Base-by-base conservation (phyloP, 2,113 vertebrate genomes). In the Vanacampus margaritifer region DNA sequence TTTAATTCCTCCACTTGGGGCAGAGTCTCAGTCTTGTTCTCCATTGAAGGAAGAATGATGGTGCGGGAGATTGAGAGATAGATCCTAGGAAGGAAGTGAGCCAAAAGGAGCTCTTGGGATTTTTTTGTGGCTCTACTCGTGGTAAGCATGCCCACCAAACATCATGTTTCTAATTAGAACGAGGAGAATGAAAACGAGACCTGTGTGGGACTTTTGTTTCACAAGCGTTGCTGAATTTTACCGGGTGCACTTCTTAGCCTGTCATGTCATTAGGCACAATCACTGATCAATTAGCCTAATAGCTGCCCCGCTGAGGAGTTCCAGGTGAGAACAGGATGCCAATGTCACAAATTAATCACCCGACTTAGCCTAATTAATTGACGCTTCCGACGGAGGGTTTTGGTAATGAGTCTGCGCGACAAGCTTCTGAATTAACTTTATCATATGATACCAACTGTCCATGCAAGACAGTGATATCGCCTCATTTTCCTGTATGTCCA, bases 331-430 rank as follows among this genome's bases (percentile, higher is more conserved):
- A 80, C 67, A 59, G 72, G 68, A 76, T 83, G 83, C 76, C 71
- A 16, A 73, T 81, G 78, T 86, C 83, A 79, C 81, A 81, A 87
- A 87, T 86, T 72, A 88, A 88, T 88, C 78, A 82, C 71, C 76
- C 43, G 72, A 83, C 81, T 84, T 76, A 71, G 72, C 53, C 13
- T 86, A 87, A 89, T 89, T 88, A 88, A 90, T 86, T 84, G 84
- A 28, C 68, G 63, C 74, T 72, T 82, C 82, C 84, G 80, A 75
- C 76, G 74, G 81, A 72, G 64, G 58, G 78, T 41, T 26, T 26
- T 74, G 82, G 86, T 84, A 86, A 85, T 69, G 12, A 64, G 67
- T 72, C 72, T 78, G 72, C 75, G 3, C 11, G 12, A 39, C 70
- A 72, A 76, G 85, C 54, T 48, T 63, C 68, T 67, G 81, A 16